Evolutionary conservation across 2,113 vertebrate genomes (phyloP).

Genomic region (Speoplatyrhinus poulsoni): DNA sequence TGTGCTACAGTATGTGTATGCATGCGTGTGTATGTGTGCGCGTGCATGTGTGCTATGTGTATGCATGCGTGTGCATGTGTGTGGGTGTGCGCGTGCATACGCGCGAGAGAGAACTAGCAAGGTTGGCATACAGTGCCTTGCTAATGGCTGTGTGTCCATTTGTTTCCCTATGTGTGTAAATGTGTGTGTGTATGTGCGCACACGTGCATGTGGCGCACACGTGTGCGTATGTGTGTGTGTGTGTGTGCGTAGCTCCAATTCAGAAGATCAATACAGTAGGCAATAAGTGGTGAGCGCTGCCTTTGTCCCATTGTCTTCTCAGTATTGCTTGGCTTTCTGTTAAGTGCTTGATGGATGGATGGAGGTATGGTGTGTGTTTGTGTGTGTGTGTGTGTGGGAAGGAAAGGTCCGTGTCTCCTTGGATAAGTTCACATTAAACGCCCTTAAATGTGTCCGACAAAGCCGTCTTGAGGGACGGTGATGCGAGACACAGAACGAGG

Average conservation of each 20-base stretch:
- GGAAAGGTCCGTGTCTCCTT: neutral
- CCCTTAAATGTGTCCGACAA: too few relatives aligned
- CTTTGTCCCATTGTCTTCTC: conserved; percentile 37
- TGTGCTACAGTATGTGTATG: too few relatives aligned
- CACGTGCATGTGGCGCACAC: neutral
- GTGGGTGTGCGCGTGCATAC: too few relatives aligned
- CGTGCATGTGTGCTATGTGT: too few relatives aligned
- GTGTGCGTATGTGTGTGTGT: neutral
- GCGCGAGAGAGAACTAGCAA: neutral
- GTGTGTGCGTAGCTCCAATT: neutral
- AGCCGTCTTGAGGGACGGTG: too few relatives aligned
- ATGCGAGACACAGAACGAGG: neutral
- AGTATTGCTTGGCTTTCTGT: conserved; percentile 39
- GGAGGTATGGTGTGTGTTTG: conserved; percentile 21
- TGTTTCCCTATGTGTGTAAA: neutral
- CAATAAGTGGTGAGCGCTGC: conserved; percentile 20
- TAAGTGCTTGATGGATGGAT: conserved; percentile 59
- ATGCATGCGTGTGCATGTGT: too few relatives aligned
- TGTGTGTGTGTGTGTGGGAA: conserved; percentile 10
- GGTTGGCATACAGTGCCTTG: neutral
- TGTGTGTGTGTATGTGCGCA: neutral
- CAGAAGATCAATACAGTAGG: conserved; percentile 36
- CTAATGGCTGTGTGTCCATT: neutral
- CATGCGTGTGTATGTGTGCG: too few relatives aligned
- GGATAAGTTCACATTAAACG: too few relatives aligned